phyloP scores from a whole-genome alignment of 2,113 vertebrate genomes.

The Progne subis region DNA sequence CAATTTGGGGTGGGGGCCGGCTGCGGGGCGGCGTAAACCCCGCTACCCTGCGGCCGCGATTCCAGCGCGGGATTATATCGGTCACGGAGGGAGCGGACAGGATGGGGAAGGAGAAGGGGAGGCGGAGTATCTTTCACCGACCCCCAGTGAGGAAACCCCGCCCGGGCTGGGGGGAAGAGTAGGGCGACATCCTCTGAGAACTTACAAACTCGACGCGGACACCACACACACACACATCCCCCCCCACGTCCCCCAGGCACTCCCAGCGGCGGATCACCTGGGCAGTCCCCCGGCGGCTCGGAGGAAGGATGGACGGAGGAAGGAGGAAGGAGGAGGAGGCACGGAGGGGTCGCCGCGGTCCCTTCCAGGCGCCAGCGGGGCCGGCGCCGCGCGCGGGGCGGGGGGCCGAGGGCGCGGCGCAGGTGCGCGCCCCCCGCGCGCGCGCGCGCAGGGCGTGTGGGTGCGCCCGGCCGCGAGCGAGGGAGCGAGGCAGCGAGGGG shows the following conservation, averaged over 20 bases:
- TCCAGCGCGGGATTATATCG: not conserved
- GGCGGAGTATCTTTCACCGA: not conserved
- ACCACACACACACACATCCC: not conserved
- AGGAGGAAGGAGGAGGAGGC: not conserved
- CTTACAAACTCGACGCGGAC: not conserved
- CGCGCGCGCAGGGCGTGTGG: too few relatives aligned
- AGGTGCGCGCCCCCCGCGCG: too few relatives aligned
- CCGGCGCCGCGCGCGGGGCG: too few relatives aligned
- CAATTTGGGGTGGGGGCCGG: not conserved
- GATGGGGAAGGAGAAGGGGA: not conserved
- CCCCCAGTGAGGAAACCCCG: not conserved
- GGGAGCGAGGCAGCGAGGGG: too few relatives aligned
- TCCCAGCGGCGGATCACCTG: not conserved
- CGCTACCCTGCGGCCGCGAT: not conserved
- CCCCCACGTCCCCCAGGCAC: not conserved
- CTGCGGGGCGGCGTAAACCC: not conserved
- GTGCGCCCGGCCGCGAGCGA: too few relatives aligned
- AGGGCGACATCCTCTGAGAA: not conserved
- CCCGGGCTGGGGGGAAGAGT: not conserved
- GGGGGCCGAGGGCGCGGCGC: too few relatives aligned
- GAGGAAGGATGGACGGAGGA: not conserved
- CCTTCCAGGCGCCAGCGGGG: too few relatives aligned
- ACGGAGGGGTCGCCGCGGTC: not conserved
- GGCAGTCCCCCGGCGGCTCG: not conserved
- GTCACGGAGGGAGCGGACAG: not conserved